A percentile compares a stretch with the other conserved stretches of the same genome.
Evolutionary conservation across 1,140 invertebrate species (phyloP).

Genomic region (Neodiprion pinetum): DNA sequence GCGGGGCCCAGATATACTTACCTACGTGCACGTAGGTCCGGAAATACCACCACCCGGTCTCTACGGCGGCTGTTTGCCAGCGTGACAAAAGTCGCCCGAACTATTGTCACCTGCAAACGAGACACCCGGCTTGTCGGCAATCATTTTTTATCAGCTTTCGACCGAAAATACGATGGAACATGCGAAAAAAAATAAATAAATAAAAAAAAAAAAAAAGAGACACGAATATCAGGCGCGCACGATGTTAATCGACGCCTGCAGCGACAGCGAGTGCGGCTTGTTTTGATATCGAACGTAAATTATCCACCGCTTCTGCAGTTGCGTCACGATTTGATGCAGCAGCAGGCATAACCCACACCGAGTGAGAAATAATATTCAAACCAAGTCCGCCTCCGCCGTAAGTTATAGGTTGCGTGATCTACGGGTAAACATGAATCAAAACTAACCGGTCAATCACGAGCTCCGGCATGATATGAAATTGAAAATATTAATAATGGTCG

Average conservation of each 20-base stretch:
- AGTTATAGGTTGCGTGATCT: neutral
- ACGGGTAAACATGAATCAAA: neutral
- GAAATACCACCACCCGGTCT: neutral
- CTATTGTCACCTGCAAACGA: conserved; percentile 2
- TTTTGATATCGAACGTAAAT: no score
- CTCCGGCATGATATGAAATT: neutral
- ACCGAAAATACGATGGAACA: no score
- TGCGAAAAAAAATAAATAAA: no score
- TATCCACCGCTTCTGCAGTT: no score
- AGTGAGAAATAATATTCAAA: neutral
- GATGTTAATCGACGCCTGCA: neutral
- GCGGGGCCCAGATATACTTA: no score
- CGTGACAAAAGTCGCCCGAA: neutral
- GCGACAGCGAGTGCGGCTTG: no score
- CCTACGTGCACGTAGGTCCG: neutral
- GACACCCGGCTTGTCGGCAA: neutral
- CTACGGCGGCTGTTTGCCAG: neutral
- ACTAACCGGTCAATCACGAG: neutral
- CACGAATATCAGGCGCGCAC: neutral
- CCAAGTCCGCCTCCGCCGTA: neutral
- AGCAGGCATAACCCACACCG: neutral
- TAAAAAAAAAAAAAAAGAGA: no score
- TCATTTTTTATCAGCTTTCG: neutral
- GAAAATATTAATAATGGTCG: neutral
- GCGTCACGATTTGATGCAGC: no score